Conservation (phyloP, 1,140 invertebrate genomes). For the Leucophenga varia region DNA sequence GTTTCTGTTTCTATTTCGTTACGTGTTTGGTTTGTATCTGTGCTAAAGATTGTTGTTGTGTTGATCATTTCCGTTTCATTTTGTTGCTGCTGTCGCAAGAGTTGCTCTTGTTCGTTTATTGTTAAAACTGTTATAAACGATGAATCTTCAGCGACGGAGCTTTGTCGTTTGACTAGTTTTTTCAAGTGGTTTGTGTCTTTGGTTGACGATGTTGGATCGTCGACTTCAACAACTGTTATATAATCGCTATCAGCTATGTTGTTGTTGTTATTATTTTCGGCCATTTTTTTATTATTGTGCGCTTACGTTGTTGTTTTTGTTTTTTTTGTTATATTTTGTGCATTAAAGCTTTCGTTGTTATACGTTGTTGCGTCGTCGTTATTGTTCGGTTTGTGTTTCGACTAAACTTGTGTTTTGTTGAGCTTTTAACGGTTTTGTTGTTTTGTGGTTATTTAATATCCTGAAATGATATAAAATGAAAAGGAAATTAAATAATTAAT, state of each 20-base stretch:
- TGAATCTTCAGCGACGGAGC: constrained; percentile 45
- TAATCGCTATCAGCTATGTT: constrained; percentile 57
- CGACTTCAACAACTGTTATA: constrained; percentile 71
- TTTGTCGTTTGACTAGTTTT: constrained; percentile 56
- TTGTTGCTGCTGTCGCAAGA: constrained; percentile 26
- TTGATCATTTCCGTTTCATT: constrained; percentile 11
- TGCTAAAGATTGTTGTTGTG: background rate
- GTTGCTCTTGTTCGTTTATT: constrained; percentile 43
- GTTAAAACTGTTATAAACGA: constrained; percentile 52
- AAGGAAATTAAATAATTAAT: no score
- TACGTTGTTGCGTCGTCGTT: no score
- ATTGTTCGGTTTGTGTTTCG: no score
- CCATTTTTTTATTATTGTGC: constrained; percentile 16
- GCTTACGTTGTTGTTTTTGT: constrained; percentile 13
- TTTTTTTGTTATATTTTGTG: constrained; percentile 7
- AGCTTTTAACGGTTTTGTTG: no score
- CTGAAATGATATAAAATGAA: no score
- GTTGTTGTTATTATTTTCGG: constrained; percentile 1
- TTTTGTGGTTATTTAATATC: no score
- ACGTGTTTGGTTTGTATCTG: background rate
- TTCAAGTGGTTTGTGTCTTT: constrained; percentile 46
- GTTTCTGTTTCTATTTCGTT: constrained; percentile 14
- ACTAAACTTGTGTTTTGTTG: no score
- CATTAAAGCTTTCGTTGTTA: no score
- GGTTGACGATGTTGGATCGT: constrained; percentile 52